phyloP scores from a whole-genome alignment of 2,888 invertebrate species.

The Embidobia sp. region DNA sequence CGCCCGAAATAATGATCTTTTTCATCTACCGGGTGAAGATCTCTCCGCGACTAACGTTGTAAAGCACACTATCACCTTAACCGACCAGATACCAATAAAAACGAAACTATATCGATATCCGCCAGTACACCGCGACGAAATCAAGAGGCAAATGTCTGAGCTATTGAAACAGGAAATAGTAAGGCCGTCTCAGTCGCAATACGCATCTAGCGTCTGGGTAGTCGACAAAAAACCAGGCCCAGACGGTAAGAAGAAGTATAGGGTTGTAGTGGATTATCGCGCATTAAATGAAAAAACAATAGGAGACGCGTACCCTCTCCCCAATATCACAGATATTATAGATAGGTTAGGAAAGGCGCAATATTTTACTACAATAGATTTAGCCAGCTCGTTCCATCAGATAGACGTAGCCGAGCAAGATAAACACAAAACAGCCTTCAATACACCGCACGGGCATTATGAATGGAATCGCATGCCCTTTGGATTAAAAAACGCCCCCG shows the following conservation, averaged over 20 bases:
- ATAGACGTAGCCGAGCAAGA: neutral
- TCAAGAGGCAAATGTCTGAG: conserved; percentile 24
- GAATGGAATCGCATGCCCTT: neutral
- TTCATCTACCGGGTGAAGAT: conserved; percentile 56
- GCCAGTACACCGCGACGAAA: conserved; percentile 48
- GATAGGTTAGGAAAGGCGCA: neutral
- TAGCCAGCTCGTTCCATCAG: neutral
- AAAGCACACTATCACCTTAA: conserved; percentile 46
- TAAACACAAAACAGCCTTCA: neutral
- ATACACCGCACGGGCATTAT: neutral
- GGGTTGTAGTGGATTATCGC: conserved; percentile 9
- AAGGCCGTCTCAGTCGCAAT: neutral
- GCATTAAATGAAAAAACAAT: conserved; percentile 16
- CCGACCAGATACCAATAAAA: conserved; percentile 40
- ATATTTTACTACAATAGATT: neutral
- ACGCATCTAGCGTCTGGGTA: neutral
- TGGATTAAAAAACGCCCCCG: neutral
- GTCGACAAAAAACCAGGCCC: conserved; percentile 2
- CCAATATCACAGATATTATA: conserved; percentile 4
- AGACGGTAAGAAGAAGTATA: neutral
- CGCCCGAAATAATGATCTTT: conserved; percentile 27
- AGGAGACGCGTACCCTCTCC: conserved; percentile 1
- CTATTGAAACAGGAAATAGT: conserved; percentile 27
- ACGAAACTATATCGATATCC: conserved; percentile 58
- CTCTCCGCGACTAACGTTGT: conserved; percentile 39